Base-by-base conservation (phyloP, 23 tunicate species). In the Ascidia mentula region DNA sequence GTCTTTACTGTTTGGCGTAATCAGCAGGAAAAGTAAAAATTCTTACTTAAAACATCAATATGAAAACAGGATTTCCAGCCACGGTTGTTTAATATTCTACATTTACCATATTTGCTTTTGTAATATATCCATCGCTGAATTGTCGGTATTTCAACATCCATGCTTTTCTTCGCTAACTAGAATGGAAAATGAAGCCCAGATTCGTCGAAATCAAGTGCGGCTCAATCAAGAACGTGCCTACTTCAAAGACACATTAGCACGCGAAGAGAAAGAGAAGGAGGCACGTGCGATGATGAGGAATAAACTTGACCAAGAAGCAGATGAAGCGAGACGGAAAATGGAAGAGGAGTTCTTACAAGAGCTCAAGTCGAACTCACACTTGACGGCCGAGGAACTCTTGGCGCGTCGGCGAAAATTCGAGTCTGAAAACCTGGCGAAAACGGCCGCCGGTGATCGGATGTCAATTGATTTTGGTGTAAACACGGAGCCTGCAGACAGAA, bases 341-440 rank as follows among this genome's bases (percentile, higher is more conserved):
- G 84, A 91, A 34, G 91, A 91, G 60, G 76, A 77, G 13, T 53
- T 91, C 34, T 46, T 91, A 22, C 79, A 91, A 32, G 97, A 91
- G 34, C 76, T 91, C 22, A 72, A 77, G 31, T 81, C 82, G 22
- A 86, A 86, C 78, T 69, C 84, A 0, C 59, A 40, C 31, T 18
- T 86, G 36, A 40, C 97, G 18, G 28, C 87, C 26, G 83, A 80
- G 34, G 90, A 90, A 42, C 89, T 90, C 2, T 40, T 90, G 60
- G 96, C 45, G 42, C 82, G 77, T 22, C 95, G 84, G 33, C 70
- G 72, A 35, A 82, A 84, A 40, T 45, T 38, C 5, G 45, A 75
- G 31, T 73, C 60, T 5, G 85, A 80, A 59, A 78, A 75, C 18
- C 38, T 28, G 28, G 65, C 65, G 13, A 53, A 53, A 53, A 53